Evolutionary conservation across 2,113 vertebrate species (phyloP).

Genomic region (Bucco capensis): DNA sequence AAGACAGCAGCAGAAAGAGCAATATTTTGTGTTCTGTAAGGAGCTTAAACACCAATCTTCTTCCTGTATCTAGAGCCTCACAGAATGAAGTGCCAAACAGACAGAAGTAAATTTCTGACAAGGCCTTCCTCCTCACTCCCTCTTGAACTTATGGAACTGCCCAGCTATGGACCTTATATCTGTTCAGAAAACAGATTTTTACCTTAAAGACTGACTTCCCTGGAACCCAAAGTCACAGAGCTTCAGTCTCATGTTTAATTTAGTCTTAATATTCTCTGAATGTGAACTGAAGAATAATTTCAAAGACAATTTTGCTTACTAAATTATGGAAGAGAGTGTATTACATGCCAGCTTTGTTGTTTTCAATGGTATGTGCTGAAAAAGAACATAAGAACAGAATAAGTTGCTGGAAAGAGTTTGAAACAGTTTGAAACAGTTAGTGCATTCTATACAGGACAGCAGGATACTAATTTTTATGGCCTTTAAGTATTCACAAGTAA

Average conservation of each 20-base stretch:
- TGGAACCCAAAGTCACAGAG: conserved; percentile 50
- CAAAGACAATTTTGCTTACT: conserved; percentile 20
- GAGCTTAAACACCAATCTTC: conserved; percentile 14
- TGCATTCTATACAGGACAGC: background rate
- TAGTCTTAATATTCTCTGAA: conserved; percentile 60
- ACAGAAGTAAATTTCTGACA: conserved; percentile 11
- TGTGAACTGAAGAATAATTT: conserved; percentile 57
- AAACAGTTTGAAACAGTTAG: background rate
- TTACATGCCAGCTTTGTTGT: conserved; percentile 11
- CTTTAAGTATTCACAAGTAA: background rate
- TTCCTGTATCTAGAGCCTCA: conserved; percentile 18
- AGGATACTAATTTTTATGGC: background rate
- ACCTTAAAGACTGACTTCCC: conserved; percentile 52
- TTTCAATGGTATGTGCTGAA: background rate
- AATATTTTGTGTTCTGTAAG: background rate
- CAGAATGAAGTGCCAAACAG: background rate
- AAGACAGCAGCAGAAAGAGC: conserved; percentile 31
- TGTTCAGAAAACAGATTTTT: conserved; percentile 36
- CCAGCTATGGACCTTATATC: conserved; percentile 10
- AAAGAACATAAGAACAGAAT: no score
- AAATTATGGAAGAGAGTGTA: conserved; percentile 7
- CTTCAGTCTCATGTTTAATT: conserved; percentile 17
- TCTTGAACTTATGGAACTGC: conserved; percentile 12
- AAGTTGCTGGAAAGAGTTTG: no score
- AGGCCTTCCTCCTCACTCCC: background rate